A percentile compares a stretch with the other conserved stretches of the same genome.
phyloP scores from a whole-genome alignment of 2,113 vertebrate genomes.

The Verasper variegatus region DNA sequence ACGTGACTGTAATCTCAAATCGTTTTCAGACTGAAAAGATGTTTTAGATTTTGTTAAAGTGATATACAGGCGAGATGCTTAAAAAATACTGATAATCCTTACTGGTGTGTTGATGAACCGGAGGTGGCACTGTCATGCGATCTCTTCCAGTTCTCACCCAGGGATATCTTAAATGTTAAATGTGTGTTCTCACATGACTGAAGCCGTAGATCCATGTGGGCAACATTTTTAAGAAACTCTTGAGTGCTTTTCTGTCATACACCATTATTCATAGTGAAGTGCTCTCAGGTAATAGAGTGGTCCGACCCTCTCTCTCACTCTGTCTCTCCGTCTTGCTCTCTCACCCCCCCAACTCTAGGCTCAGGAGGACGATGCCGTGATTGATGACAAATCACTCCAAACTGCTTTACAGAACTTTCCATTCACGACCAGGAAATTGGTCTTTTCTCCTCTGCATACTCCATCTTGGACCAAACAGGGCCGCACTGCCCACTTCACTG shows the following conservation, averaged over 20 bases:
- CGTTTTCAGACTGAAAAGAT: slow-evolving; percentile 9
- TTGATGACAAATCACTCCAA: slow-evolving; percentile 93
- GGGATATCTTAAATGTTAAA: slow-evolving; percentile 48
- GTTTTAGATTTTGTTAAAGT: slow-evolving; percentile 28
- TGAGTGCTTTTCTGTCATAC: slow-evolving; percentile 89
- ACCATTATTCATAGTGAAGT: slow-evolving; percentile 91
- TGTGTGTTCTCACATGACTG: slow-evolving; percentile 78
- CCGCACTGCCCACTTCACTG: slow-evolving; percentile 61
- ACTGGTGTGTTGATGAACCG: slow-evolving; percentile 22
- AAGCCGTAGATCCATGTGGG: slow-evolving; percentile 76
- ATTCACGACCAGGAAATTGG: slow-evolving; percentile 92
- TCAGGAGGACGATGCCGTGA: slow-evolving; percentile 90
- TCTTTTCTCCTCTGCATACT: slow-evolving; percentile 88
- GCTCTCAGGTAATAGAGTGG: slow-evolving; percentile 89
- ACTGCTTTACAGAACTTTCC: slow-evolving; percentile 93
- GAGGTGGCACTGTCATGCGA: slow-evolving; percentile 6
- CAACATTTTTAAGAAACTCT: slow-evolving; percentile 86
- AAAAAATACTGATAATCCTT: neutral
- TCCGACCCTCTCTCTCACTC: slow-evolving; percentile 79
- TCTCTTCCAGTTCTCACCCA: slow-evolving; percentile 1
- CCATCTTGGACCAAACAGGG: slow-evolving; percentile 80
- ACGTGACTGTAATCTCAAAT: slow-evolving; percentile 55
- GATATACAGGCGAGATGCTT: slow-evolving; percentile 9
- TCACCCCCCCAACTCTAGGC: slow-evolving; percentile 65
- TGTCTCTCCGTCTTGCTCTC: slow-evolving; percentile 34